Percentiles rank a stretch among this genome's conserved stretches.
These are phyloP conservation scores for Hozukius guyotensis DNA, from an alignment of 2,797 vertebrate genomes.

Conservation along the genomic window DNA sequence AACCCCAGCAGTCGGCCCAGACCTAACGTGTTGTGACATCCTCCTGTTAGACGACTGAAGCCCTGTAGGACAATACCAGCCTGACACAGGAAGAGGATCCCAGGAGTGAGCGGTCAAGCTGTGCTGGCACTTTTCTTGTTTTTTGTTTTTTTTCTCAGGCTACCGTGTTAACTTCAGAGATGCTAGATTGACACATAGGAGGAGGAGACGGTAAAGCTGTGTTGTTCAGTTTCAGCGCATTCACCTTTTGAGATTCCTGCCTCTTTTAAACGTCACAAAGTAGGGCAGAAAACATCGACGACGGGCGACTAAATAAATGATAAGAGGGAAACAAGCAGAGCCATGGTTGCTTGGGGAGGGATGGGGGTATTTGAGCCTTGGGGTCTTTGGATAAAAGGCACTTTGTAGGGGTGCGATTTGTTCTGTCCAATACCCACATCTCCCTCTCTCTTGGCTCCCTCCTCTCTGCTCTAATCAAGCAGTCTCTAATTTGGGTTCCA, in stretches of 20 bases:
- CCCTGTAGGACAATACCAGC: constrained; percentile 77
- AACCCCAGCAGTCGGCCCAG: constrained; percentile 64
- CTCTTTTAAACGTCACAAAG: constrained; percentile 92
- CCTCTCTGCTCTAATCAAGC: constrained; percentile 85
- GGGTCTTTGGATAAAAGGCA: constrained; percentile 93
- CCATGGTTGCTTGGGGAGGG: constrained; percentile 87
- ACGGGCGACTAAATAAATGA: constrained; percentile 87
- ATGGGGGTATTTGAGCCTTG: constrained; percentile 80
- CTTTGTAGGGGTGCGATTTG: constrained; percentile 93
- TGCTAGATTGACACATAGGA: constrained; percentile 69
- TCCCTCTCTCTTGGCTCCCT: constrained; percentile 79
- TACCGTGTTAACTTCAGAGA: constrained; percentile 59
- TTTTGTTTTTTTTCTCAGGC: constrained; percentile 53
- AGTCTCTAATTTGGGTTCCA: constrained; percentile 95
- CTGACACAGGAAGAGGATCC: constrained; percentile 72
- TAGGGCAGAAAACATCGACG: constrained; percentile 90
- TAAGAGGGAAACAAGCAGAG: constrained; percentile 85
- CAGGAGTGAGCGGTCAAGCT: constrained; percentile 55
- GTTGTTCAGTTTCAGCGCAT: constrained; percentile 67
- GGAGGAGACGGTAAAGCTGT: constrained; percentile 19
- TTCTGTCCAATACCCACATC: constrained; percentile 89
- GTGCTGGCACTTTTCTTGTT: constrained; percentile 65
- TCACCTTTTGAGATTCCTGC: constrained; percentile 87
- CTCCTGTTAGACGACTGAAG: constrained; percentile 76
- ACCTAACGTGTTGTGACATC: constrained; percentile 79